Percentiles rank a stretch among this genome's conserved stretches.
Evolutionary conservation across 1,140 invertebrate genomes (phyloP).

Genomic region (Aphidius gifuensis): DNA sequence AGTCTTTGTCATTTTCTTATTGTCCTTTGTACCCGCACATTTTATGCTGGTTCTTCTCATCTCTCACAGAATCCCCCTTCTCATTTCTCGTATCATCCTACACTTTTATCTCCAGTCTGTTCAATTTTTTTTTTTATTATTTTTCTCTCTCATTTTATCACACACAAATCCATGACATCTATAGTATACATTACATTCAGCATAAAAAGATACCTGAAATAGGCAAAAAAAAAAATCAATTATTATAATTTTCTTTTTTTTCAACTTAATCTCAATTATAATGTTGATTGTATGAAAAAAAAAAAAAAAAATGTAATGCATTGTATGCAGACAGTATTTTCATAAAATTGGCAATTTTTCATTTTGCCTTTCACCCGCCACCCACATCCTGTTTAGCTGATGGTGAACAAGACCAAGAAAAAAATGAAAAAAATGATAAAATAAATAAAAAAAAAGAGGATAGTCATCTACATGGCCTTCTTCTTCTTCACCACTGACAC

Average conservation of each 20-base stretch:
- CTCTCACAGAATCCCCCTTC: constrained; percentile 22
- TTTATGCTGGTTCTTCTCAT: too few relatives aligned
- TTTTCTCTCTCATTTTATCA: constrained; percentile 10
- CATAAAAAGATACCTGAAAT: too few relatives aligned
- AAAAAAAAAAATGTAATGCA: neutral
- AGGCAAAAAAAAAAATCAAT: too few relatives aligned
- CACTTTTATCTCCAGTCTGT: constrained; percentile 20
- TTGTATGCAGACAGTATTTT: too few relatives aligned
- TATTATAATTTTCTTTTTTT: too few relatives aligned
- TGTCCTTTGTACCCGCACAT: constrained; percentile 23
- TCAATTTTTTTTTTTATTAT: neutral
- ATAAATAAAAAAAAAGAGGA: neutral
- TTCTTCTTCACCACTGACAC: neutral
- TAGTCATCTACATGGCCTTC: neutral
- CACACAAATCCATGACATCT: too few relatives aligned
- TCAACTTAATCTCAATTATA: too few relatives aligned
- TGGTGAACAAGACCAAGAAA: constrained; percentile 10
- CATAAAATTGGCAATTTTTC: neutral
- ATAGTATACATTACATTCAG: too few relatives aligned
- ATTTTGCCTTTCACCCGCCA: constrained; percentile 25
- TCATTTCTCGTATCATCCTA: constrained; percentile 20
- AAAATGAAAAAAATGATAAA: constrained; percentile 2
- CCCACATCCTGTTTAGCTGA: constrained; percentile 34
- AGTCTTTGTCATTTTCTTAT: constrained; percentile 49
- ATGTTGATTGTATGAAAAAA: neutral